Evolutionary conservation across 2,113 vertebrate genomes (phyloP).

Genomic region (Rhipidura dahli): DNA sequence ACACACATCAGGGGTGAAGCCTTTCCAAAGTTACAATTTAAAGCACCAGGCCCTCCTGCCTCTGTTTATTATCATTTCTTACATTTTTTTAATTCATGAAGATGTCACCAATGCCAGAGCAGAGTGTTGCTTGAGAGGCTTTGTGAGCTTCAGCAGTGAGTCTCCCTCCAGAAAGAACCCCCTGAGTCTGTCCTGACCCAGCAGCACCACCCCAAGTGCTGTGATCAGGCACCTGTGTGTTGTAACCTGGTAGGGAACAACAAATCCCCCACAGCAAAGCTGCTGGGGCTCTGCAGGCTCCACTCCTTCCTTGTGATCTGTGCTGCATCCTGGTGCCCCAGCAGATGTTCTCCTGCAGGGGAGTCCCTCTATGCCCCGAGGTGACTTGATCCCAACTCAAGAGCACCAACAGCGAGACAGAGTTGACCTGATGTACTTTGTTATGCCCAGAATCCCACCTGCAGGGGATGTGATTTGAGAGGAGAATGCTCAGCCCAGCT

Average conservation of each 20-base stretch:
- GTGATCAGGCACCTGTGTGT: fast-evolving
- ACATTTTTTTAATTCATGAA: not conserved
- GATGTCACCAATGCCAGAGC: not conserved
- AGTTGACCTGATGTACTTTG: not conserved
- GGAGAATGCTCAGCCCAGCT: not conserved
- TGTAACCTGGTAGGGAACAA: not conserved
- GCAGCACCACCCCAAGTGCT: not conserved
- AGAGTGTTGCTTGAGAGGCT: not conserved
- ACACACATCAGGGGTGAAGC: not conserved
- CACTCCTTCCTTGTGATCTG: not conserved
- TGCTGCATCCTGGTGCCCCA: not conserved
- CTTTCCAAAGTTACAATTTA: not conserved
- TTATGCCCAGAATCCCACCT: not conserved
- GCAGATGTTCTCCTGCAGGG: not conserved
- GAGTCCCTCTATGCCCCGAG: fast-evolving
- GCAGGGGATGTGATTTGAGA: not conserved
- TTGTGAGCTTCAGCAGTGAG: not conserved
- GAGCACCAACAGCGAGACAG: not conserved
- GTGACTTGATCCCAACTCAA: no score
- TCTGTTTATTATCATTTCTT: not conserved
- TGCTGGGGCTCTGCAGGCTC: not conserved
- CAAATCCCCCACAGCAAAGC: not conserved
- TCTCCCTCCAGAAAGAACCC: not conserved
- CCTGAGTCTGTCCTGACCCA: not conserved
- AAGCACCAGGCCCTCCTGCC: not conserved